Base-by-base conservation (phyloP, 2,113 vertebrate species). In the Colaptes auratus region DNA sequence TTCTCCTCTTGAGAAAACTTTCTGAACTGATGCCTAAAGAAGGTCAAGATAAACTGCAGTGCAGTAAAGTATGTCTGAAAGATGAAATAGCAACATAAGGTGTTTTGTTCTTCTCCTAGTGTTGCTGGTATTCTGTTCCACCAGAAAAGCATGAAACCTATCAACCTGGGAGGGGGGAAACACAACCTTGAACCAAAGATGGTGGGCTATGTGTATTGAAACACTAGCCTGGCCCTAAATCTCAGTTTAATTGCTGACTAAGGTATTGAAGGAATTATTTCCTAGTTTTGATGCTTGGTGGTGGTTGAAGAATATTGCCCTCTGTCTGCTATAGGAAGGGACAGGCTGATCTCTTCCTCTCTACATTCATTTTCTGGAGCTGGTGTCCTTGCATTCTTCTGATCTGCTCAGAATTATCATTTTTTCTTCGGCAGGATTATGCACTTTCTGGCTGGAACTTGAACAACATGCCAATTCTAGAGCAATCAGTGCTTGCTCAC, bases 401-500 rank as follows among this genome's bases (percentile, higher is more conserved):
- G 31, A n/a, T 63, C 21, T 92, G 19, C 82, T 94, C 27, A 36
- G 6, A 48, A 48, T 69, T 81, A 59, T 95, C 24, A 86, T 20
- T 30, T 44, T 44, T 66, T 33, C 35, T 53, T 70, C 92, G 82
- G n/a, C 90, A 99, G 99, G 99, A 99, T 39, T 99, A 99, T 69
- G 98, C 99, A 0, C 98, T 98, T 95, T 99, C 99, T 24, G 99
- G 99, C 89, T 99, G 99, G 99, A 99, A 99, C 94, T 98, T 99
- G 96, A 99, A 99, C 97, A 99, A 99, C 96, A 99, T 99, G 99
- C 99, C 99, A 11, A 98, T 99, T n/a, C 96, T 99, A 50, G 99
- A 99, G 65, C 99, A 99, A 82, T 99, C 99, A 4, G 99, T 99
- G 64, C 98, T 99, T 73, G 98, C 99, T 48, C 99, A 99, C 96